Evolutionary conservation across 2,797 vertebrate genomes (phyloP).

Genomic region (Lerista edwardsae): DNA sequence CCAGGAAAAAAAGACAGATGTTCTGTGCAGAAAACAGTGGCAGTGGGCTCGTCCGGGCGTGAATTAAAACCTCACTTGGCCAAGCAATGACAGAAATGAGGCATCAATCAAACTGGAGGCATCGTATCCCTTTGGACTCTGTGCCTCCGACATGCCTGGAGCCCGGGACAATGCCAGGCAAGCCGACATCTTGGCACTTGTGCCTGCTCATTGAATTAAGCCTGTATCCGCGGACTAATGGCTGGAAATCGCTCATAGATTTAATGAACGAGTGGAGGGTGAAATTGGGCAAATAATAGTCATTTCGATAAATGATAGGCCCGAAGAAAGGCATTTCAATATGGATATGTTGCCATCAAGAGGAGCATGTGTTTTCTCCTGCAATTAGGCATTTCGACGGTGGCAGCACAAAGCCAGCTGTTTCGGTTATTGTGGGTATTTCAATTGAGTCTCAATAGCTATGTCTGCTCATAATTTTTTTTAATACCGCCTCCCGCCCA

Average conservation of each 20-base stretch:
- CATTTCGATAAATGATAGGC: constrained; percentile 70
- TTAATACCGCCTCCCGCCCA: not conserved
- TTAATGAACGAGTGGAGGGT: constrained; percentile 66
- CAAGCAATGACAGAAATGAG: constrained; percentile 7
- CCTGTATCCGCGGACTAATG: constrained; percentile 60
- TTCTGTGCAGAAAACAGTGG: constrained; percentile 39
- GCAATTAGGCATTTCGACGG: constrained; percentile 68
- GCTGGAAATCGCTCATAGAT: constrained; percentile 63
- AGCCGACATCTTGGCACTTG: constrained; percentile 49
- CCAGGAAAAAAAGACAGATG: constrained; percentile 17
- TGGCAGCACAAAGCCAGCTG: constrained; percentile 67
- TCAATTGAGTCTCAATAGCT: constrained; percentile 37
- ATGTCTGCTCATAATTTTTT: not conserved
- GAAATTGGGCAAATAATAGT: constrained; percentile 68
- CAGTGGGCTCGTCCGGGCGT: constrained; percentile 27
- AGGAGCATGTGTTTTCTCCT: constrained; percentile 47
- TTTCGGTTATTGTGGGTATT: constrained; percentile 53
- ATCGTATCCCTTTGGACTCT: constrained; percentile 43
- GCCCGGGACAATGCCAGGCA: constrained; percentile 52
- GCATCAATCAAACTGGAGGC: constrained; percentile 51
- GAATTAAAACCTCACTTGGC: constrained; percentile 51
- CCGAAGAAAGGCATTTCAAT: constrained; percentile 69
- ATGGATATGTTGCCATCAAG: constrained; percentile 65
- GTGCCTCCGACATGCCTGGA: constrained; percentile 46
- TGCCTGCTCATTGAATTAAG: constrained; percentile 53